Conservation (phyloP, 2,113 vertebrate species). For the Neodon shergylaensis region DNA sequence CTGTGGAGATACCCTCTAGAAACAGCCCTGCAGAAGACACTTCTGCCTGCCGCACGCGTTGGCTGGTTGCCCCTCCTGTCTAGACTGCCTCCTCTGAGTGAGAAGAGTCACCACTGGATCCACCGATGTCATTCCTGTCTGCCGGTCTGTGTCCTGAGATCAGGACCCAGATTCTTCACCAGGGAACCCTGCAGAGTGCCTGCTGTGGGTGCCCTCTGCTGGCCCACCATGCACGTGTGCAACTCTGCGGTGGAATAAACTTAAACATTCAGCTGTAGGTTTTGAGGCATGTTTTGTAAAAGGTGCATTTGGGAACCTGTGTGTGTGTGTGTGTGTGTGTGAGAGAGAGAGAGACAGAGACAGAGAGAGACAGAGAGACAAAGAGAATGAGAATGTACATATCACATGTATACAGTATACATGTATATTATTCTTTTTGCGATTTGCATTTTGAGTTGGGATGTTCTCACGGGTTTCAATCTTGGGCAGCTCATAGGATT, state of each 20-base stretch:
- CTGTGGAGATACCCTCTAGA: background rate
- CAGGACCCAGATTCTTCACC: background rate
- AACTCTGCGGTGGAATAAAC: background rate
- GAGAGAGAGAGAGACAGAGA: too few relatives aligned
- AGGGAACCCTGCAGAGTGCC: background rate
- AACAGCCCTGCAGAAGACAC: background rate
- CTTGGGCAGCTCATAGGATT: background rate
- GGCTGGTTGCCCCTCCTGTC: background rate
- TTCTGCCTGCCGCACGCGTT: background rate
- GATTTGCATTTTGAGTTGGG: background rate
- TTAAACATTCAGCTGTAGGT: background rate
- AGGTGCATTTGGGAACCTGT: background rate
- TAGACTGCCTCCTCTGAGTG: background rate
- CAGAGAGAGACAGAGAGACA: too few relatives aligned
- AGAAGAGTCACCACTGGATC: background rate
- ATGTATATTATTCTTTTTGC: background rate
- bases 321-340: background rate
- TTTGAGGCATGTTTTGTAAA: conserved; percentile 25
- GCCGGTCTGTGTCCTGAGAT: background rate
- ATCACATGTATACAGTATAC: accelerated
- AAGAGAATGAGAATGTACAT: background rate
- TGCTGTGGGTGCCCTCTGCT: conserved; percentile 69
- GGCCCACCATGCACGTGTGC: background rate
- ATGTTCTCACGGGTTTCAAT: background rate
- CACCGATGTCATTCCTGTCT: background rate